Base-by-base conservation (phyloP, 2,797 vertebrate genomes). In the Delichon dasypus region DNA sequence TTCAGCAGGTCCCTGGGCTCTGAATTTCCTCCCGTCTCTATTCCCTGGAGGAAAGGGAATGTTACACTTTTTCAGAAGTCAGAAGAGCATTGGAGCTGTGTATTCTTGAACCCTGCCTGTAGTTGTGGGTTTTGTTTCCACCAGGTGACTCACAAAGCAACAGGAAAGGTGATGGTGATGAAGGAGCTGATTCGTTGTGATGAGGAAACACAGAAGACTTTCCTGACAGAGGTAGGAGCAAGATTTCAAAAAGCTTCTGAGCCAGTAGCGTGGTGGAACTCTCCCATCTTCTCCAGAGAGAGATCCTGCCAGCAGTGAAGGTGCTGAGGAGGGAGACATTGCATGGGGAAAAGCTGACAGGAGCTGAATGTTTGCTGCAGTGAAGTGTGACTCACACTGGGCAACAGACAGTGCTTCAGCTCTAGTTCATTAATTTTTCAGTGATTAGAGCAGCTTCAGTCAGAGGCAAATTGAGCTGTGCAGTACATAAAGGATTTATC, bases 111-210 rank as follows among this genome's bases (percentile, higher is more conserved):
- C 88, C 53, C 79, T 94, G 61, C 64, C 73, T 65, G 66, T 50
- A 67, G 79, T 90, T 83, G 94, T 68, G 67, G 36, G 45, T 48
- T 94, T 48, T 30, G 38, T 95, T 97, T 88, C 89, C 67, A 65
- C 45, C 97, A 99, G 99, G 98, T 99, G 95, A 99, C 98, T 60
- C 99, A 99, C 96, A 99, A 99, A 98, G 99, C 98, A 91, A 99
- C 99, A 2, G 99, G 99, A 83, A 99, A 99, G 96, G 99, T 99
- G 97, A 99, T 99, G 99, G 99, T 99, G 96, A 99, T 99, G 99
- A 99, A 99, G 96, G 99, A 99, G 96, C 97, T 99, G 93, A 98
- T 99, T 92, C 99, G 99, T 29, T 99, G 98, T 89, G 99, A 99
- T 65, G 99, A 99, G 84, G 98, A 99, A 97, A 99, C 98, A 5